Base-by-base conservation (phyloP, 2,888 invertebrate genomes). In the Parnassius apollo region DNA sequence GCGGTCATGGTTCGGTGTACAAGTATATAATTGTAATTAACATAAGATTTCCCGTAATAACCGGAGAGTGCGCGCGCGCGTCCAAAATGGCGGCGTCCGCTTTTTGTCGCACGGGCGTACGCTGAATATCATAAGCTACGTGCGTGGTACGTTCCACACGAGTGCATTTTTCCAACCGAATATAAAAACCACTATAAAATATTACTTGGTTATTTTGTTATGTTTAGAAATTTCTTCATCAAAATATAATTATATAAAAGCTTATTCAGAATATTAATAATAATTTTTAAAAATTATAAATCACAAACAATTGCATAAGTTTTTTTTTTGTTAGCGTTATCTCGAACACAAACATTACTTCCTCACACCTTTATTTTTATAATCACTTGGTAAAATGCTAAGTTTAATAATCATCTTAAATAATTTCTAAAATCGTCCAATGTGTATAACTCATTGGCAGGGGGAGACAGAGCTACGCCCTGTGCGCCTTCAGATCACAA, bases 31-130 rank as follows among this genome's bases (percentile, higher is more conserved):
- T 75, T 75, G 75, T 75, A 88, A 89, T 90, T 88, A 90, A 86
- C 89, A 90, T 90, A 87, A 87, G 85, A 79, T 82, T 85, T 86
- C 86, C 87, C 86, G 89, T 86, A 89, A 88, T 85, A 86, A 79
- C 84, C 76, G 80, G 76, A 78, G 75, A 73, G 82, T 76, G 79
- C 82, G 84, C 82, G 83, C 81, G 79, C 79, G 74, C 74, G 65
- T 69, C 87, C 76, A 75, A 88, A 86, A 86, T 82, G 88, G 90
- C 69, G 64, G 80, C 74, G 77, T 67, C 85, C 68, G 76, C 76
- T 89, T 91, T 91, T 91, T 90, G 85, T 66, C 57, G 57, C 12
- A 63, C 66, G 73, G 74, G 77, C 83, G 86, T 88, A 88, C 88
- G 84, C 83, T 86, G 88, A 88, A 89, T 90, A 87, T 91, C 81